Percentiles rank a stretch among this genome's conserved stretches.
phyloP scores from a whole-genome alignment of 2,113 vertebrate genomes.

The Chauna torquata region DNA sequence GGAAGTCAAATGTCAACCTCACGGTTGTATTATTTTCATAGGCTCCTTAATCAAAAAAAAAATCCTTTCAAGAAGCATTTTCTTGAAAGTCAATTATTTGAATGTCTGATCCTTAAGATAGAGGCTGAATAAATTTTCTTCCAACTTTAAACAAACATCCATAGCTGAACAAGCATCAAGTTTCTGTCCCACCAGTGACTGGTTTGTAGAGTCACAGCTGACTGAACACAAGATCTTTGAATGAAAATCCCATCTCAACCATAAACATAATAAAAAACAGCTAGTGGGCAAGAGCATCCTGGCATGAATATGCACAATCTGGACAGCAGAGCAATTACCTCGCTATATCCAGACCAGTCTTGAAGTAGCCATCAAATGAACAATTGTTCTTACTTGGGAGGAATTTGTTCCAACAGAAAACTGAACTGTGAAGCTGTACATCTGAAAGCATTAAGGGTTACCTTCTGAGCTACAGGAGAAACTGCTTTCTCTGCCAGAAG shows the following conservation, averaged over 20 bases:
- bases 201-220: neutral
- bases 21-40: neutral
- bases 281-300: neutral
- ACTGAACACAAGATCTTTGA: constrained; percentile 8
- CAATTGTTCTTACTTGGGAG: neutral
- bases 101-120: neutral
- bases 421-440: neutral
- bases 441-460: neutral
- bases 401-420: constrained; percentile 24
- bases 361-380: neutral
- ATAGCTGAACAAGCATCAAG: neutral
- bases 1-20: neutral
- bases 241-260: constrained; percentile 25
- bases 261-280: constrained; percentile 5
- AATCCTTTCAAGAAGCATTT: neutral
- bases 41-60: neutral
- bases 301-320: neutral
- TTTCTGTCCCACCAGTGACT: neutral
- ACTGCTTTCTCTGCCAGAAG: neutral
- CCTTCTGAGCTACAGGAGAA: neutral
- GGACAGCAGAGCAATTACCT: neutral
- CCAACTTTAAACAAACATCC: neutral
- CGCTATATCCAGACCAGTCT: neutral
- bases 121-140: neutral
- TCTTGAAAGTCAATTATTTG: neutral